phyloP scores from a whole-genome alignment of 2,797 vertebrate genomes.

The Rhadinocentrus ornatus region DNA sequence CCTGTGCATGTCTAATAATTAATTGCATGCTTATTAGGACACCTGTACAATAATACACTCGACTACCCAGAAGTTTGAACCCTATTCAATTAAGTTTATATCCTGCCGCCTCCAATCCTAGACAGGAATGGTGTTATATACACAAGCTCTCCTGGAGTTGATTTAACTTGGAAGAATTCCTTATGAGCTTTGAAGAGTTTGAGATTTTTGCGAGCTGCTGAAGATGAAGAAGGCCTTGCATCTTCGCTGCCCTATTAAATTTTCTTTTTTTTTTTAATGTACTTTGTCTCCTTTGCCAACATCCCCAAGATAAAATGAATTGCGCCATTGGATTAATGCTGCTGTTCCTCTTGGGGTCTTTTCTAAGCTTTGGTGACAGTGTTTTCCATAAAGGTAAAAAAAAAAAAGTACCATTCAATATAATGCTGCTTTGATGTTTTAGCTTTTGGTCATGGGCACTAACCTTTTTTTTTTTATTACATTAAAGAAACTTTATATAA shows the following conservation, averaged over 20 bases:
- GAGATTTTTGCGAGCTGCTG: slow-evolving; percentile 32
- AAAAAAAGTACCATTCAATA: slow-evolving; percentile 36
- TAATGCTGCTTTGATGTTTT: slow-evolving; percentile 42
- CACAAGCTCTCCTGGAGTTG: slow-evolving; percentile 22
- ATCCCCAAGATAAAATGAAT: slow-evolving; percentile 65
- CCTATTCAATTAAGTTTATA: slow-evolving; percentile 22
- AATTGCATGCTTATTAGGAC: slow-evolving; percentile 53
- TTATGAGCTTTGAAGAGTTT: slow-evolving; percentile 49
- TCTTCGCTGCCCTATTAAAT: slow-evolving; percentile 42
- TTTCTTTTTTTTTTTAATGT: slow-evolving; percentile 52
- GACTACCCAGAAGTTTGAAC: slow-evolving; percentile 29
- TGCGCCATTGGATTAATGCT: slow-evolving; percentile 61
- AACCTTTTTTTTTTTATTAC: slow-evolving; percentile 42
- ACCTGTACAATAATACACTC: slow-evolving; percentile 43
- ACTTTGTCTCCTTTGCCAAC: slow-evolving; percentile 53
- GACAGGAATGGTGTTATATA: not conserved
- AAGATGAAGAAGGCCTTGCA: slow-evolving; percentile 49
- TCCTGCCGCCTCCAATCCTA: slow-evolving; percentile 14
- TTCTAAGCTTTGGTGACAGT: slow-evolving; percentile 36
- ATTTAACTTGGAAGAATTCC: slow-evolving; percentile 39
- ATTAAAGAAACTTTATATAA: not conserved
- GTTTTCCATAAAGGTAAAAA: slow-evolving; percentile 48
- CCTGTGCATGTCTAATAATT: slow-evolving; percentile 40
- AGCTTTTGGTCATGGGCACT: slow-evolving; percentile 53
- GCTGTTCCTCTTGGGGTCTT: slow-evolving; percentile 42